These are phyloP conservation scores for Pocillopora grandis DNA, from an alignment of 92 coral and sea anemone species.

Conservation along the genomic window DNA sequence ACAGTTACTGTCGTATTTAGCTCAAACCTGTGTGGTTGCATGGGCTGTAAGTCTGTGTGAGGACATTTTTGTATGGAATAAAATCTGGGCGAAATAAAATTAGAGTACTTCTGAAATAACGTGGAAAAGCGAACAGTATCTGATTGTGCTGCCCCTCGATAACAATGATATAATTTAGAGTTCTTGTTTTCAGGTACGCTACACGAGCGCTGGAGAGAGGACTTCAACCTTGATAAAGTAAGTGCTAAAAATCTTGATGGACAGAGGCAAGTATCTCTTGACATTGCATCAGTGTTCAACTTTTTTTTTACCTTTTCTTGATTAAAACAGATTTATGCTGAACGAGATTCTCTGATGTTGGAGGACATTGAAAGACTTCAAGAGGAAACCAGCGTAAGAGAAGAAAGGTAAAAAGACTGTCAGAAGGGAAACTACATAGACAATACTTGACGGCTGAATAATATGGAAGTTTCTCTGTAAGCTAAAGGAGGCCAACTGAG, in stretches of 20 bases:
- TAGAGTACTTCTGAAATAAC: no score
- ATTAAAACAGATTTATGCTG: slow-evolving; percentile 72
- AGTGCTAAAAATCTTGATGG: background rate
- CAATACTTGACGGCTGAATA: background rate
- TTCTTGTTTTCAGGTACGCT: slow-evolving; percentile 45
- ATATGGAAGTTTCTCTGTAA: background rate
- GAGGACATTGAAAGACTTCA: slow-evolving; percentile 81
- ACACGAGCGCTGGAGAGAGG: slow-evolving; percentile 80
- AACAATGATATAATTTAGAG: background rate
- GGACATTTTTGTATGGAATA: no score
- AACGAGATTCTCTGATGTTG: slow-evolving; percentile 80
- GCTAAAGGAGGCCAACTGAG: background rate
- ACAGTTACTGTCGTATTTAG: background rate
- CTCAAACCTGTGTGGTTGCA: no score
- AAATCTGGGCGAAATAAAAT: no score
- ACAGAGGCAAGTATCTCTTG: background rate
- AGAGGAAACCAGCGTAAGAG: slow-evolving; percentile 84
- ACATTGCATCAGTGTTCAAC: background rate
- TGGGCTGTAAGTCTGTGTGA: no score
- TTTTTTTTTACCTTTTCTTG: background rate
- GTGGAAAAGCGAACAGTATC: background rate
- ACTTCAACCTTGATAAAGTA: slow-evolving; percentile 85
- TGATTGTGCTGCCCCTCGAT: background rate
- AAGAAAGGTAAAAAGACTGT: slow-evolving; percentile 61
- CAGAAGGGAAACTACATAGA: background rate